Evolutionary conservation across 2,113 vertebrate species (phyloP).

Genomic region (Mesocricetus auratus): DNA sequence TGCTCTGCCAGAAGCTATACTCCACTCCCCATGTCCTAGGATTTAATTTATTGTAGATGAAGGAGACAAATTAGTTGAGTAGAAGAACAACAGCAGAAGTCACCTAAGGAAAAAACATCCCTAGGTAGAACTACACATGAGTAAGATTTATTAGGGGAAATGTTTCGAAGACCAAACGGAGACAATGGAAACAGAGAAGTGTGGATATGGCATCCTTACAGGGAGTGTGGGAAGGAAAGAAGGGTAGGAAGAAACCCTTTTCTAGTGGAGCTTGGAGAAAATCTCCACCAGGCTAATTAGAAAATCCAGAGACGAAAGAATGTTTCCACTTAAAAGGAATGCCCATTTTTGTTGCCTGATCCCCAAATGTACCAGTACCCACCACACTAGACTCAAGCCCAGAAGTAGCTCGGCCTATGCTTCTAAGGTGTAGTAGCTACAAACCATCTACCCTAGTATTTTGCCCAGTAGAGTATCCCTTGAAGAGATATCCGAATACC

Average conservation of each 20-base stretch:
- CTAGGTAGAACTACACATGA: background rate
- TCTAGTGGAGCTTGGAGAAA: accelerated
- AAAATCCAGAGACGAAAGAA: background rate
- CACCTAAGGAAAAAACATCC: background rate
- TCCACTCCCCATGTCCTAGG: background rate
- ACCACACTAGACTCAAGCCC: background rate
- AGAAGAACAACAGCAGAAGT: background rate
- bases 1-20: background rate
- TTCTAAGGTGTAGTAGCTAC: background rate
- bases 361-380: background rate
- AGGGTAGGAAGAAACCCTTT: no score
- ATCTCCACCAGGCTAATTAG: background rate
- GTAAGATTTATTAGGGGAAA: background rate
- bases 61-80: background rate
- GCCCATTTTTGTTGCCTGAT: no score
- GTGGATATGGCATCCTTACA: no score
- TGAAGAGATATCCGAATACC: background rate
- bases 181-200: no score
- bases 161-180: background rate
- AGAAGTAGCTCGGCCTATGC: accelerated
- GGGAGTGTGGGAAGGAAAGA: no score
- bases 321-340: background rate
- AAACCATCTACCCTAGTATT: background rate
- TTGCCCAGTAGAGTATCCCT: background rate
- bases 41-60: background rate